Conservation (phyloP, 2,797 vertebrate genomes). For the Hemitrygon akajei region DNA sequence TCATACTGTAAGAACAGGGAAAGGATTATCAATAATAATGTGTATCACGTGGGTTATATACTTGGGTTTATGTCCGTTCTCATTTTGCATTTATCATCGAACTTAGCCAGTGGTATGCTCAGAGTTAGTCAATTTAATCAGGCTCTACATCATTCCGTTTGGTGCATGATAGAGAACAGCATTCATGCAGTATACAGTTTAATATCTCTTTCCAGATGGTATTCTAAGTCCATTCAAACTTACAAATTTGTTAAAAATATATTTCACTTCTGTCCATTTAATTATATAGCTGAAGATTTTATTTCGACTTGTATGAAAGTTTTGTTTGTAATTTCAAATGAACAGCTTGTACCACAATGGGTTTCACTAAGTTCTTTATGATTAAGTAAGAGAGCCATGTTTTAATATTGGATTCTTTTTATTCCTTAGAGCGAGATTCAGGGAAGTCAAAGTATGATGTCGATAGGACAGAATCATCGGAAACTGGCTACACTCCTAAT, state of each 20-base stretch:
- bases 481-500: constrained; percentile 71
- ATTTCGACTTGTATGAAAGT: not conserved
- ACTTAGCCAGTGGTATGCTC: not conserved
- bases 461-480: constrained; percentile 69
- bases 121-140: not conserved
- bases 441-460: constrained; percentile 85
- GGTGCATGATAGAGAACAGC: not conserved
- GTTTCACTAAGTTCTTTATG: not conserved
- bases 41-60: not conserved
- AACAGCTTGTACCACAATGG: not conserved
- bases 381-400: not conserved
- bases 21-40: not conserved
- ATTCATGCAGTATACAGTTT: not conserved
- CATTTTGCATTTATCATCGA: not conserved
- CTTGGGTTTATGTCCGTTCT: not conserved
- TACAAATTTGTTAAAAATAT: not conserved
- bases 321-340: not conserved
- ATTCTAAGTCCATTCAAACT: not conserved
- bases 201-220: not conserved
- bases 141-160: not conserved
- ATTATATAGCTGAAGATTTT: not conserved
- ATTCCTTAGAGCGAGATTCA: constrained; percentile 73
- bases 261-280: not conserved
- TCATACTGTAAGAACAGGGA: not conserved
- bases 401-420: constrained; percentile 36